These are phyloP conservation scores for Microtus pennsylvanicus DNA, from an alignment of 2,113 vertebrate species.

Conservation along the genomic window DNA sequence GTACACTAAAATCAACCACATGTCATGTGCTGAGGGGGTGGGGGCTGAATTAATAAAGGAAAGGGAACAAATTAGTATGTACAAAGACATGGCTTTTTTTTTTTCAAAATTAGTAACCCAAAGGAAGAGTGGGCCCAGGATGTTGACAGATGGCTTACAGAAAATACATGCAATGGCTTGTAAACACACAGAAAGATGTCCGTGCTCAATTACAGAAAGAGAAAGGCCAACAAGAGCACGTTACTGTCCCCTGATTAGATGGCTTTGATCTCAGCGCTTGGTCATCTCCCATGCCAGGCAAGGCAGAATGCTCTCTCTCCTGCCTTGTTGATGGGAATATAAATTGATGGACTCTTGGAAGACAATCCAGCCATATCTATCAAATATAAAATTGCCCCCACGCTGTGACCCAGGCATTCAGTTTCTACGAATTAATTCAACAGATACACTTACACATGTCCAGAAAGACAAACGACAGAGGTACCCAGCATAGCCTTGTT, in stretches of 20 bases:
- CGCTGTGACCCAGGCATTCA: slow-evolving; percentile 43
- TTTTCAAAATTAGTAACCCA: slow-evolving; percentile 9
- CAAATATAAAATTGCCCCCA: slow-evolving; percentile 46
- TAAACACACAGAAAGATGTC: neutral
- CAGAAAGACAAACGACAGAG: slow-evolving; percentile 55
- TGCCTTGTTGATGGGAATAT: neutral
- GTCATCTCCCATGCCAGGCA: neutral
- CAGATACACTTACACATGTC: slow-evolving; percentile 49
- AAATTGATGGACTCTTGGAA: slow-evolving; percentile 35
- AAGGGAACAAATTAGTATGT: slow-evolving; percentile 1
- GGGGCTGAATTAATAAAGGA: neutral
- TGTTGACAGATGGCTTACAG: slow-evolving; percentile 20
- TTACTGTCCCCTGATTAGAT: neutral
- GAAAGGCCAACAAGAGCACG: neutral
- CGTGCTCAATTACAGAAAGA: neutral
- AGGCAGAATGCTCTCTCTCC: neutral
- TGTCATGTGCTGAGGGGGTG: neutral
- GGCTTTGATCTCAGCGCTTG: neutral
- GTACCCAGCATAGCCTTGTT: neutral
- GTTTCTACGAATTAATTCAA: slow-evolving; percentile 66
- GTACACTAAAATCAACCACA: neutral
- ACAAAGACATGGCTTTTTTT: neutral
- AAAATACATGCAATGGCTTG: slow-evolving; percentile 29
- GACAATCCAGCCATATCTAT: slow-evolving; percentile 54
- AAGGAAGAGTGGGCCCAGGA: slow-evolving; percentile 39